Evolutionary conservation across 2,113 vertebrate genomes (phyloP).

Genomic region (Pimephales promelas): DNA sequence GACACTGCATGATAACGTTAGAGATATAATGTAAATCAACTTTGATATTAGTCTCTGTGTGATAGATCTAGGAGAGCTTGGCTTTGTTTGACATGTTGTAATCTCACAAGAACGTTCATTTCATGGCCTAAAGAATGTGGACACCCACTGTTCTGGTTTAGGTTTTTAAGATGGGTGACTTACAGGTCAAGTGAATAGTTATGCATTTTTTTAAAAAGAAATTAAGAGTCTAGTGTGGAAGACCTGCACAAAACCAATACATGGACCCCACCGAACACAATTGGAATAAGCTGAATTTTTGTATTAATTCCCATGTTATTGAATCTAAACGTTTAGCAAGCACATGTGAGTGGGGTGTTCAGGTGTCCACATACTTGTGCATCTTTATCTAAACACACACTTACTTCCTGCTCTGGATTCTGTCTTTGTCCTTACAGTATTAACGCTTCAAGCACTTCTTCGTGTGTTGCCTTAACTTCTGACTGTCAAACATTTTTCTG

Average conservation of each 20-base stretch:
- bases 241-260: background rate
- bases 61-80: slow-evolving; percentile 64
- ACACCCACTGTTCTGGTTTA: background rate
- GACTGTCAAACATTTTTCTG: slow-evolving; percentile 65
- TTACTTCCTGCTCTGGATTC: slow-evolving; percentile 4
- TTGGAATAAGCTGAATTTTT: background rate
- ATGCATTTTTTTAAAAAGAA: background rate
- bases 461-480: slow-evolving; percentile 48
- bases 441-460: background rate
- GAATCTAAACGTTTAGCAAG: background rate
- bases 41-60: slow-evolving; percentile 56
- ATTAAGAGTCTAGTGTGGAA: background rate
- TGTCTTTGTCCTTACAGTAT: slow-evolving; percentile 10
- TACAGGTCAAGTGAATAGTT: background rate
- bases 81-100: slow-evolving; percentile 64
- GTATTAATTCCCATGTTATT: background rate
- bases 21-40: background rate
- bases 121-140: slow-evolving; percentile 12
- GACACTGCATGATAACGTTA: slow-evolving; percentile 52
- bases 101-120: background rate
- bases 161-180: background rate
- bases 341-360: background rate
- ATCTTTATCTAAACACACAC: background rate
- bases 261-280: background rate
- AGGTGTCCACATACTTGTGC: slow-evolving; percentile 4